Evolutionary conservation across 2,113 vertebrate species (phyloP).

Genomic region (Monarcha castaneiventris): DNA sequence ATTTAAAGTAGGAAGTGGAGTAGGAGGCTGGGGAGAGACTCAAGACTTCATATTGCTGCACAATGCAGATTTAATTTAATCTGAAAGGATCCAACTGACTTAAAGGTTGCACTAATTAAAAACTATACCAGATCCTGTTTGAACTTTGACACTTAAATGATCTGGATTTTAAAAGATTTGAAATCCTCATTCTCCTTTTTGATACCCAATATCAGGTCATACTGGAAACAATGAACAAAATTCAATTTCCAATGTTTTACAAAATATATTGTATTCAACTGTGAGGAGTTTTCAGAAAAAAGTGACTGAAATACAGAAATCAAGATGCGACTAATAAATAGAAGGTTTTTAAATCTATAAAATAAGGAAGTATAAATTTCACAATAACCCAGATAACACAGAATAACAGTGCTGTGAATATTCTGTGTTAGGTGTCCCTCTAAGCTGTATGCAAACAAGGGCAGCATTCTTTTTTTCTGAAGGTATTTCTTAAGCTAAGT

Average conservation of each 20-base stretch:
- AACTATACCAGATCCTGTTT: background rate
- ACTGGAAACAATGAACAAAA: background rate
- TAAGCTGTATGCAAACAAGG: background rate
- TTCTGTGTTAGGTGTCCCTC: background rate
- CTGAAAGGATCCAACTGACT: background rate
- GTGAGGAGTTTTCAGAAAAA: background rate
- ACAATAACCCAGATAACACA: background rate
- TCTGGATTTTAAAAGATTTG: background rate
- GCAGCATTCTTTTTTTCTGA: background rate
- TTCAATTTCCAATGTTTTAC: background rate
- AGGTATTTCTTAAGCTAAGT: background rate
- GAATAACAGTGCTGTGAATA: background rate
- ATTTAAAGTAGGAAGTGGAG: background rate
- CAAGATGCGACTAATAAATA: background rate
- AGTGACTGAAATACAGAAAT: background rate
- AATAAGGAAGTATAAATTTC: background rate
- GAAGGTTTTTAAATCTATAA: background rate
- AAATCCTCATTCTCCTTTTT: background rate
- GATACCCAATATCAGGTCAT: background rate
- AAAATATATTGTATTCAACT: background rate
- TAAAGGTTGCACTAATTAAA: background rate
- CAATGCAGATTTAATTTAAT: background rate
- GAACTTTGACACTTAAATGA: background rate
- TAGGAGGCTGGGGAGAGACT: background rate
- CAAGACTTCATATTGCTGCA: background rate